These are phyloP conservation scores for Hyposoter dolosus DNA, from an alignment of 2,888 invertebrate species.

Conservation along the genomic window DNA sequence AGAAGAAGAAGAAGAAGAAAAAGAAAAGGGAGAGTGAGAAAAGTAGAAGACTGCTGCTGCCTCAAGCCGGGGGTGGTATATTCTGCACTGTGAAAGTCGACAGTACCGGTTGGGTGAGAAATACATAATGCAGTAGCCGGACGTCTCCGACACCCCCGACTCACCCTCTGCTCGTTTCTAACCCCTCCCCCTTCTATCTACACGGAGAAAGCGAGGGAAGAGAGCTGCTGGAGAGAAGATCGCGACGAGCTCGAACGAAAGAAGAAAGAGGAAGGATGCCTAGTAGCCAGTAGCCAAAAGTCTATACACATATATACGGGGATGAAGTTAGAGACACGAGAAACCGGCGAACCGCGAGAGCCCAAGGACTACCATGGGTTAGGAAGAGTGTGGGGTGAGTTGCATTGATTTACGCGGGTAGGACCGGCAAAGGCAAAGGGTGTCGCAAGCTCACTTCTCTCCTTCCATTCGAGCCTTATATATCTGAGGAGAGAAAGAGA, in stretches of 20 bases:
- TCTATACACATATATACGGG: constrained; percentile 8
- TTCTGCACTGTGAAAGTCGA: constrained; percentile 69
- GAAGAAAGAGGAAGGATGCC: constrained; percentile 65
- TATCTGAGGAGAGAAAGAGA: constrained; percentile 51
- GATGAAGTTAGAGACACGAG: constrained; percentile 60
- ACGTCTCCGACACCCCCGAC: constrained; percentile 84
- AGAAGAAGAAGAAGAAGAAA: constrained; percentile 52
- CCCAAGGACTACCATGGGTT: constrained; percentile 66
- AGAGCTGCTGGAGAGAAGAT: constrained; percentile 57
- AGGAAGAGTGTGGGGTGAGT: constrained; percentile 68
- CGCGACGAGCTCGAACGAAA: constrained; percentile 62
- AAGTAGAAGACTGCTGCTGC: constrained; percentile 63
- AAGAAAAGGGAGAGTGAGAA: constrained; percentile 69
- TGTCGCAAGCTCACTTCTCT: constrained; percentile 76
- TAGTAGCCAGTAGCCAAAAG: constrained; percentile 57
- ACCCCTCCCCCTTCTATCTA: constrained; percentile 36
- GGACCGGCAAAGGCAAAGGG: constrained; percentile 80
- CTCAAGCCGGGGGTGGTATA: constrained; percentile 72
- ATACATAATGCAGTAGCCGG: constrained; percentile 85
- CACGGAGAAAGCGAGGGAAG: constrained; percentile 51
- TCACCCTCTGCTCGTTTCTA: constrained; percentile 73
- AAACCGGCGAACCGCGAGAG: constrained; percentile 68
- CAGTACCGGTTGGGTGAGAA: constrained; percentile 78
- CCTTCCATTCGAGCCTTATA: constrained; percentile 46
- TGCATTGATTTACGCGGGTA: constrained; percentile 83